These are phyloP conservation scores for Cantharis nigra DNA, from an alignment of 2,888 invertebrate species.

Conservation along the genomic window DNA sequence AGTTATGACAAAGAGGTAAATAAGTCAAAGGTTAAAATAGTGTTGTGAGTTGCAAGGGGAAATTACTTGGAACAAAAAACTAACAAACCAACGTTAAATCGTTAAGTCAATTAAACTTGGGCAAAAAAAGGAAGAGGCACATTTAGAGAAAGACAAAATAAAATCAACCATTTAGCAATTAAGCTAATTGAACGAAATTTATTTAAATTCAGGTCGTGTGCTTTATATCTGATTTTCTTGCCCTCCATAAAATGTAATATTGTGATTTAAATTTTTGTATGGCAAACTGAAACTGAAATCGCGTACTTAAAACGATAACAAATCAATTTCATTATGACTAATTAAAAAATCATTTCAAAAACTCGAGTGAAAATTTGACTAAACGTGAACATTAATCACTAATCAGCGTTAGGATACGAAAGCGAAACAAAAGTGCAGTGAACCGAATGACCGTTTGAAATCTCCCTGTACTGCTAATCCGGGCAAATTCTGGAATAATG, in stretches of 20 bases:
- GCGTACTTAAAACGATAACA: neutral
- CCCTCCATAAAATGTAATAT: neutral
- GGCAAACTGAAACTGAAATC: neutral
- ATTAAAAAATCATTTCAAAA: constrained; percentile 11
- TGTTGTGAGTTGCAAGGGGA: constrained; percentile 21
- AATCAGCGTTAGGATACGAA: constrained; percentile 26
- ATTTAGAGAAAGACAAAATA: constrained; percentile 28
- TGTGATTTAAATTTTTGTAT: neutral
- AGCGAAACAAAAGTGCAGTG: constrained; percentile 35
- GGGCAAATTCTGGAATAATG: constrained; percentile 50
- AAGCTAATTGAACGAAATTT: constrained; percentile 28
- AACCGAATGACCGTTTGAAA: constrained; percentile 46
- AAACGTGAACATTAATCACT: constrained; percentile 27
- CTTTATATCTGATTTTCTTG: constrained; percentile 16
- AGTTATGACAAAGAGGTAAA: constrained; percentile 17
- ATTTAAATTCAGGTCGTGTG: constrained; percentile 20
- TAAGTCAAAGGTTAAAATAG: constrained; percentile 24
- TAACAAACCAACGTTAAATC: constrained; percentile 26
- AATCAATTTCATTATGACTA: constrained; percentile 14
- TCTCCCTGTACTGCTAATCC: constrained; percentile 48
- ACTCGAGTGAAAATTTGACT: constrained; percentile 24
- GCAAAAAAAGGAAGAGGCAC: constrained; percentile 20
- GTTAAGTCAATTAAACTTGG: constrained; percentile 29
- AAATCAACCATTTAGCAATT: constrained; percentile 30
- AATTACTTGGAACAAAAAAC: constrained; percentile 22